These are phyloP conservation scores for Trogon melanurus DNA, from an alignment of 2,113 vertebrate species.

Conservation along the genomic window DNA sequence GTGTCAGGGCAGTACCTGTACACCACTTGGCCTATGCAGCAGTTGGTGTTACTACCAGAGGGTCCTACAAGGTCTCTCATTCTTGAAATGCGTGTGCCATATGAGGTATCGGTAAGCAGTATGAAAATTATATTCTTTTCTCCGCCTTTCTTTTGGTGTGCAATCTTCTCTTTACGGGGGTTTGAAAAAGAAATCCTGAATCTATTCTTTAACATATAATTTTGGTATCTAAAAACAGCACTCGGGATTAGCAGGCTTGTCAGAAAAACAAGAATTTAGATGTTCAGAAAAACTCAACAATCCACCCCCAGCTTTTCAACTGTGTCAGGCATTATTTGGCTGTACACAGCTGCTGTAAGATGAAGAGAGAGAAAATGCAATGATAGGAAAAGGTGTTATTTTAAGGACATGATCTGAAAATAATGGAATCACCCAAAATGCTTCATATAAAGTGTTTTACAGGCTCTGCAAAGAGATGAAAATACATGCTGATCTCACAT, in stretches of 20 bases:
- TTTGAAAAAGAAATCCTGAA: constrained; percentile 58
- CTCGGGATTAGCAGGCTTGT: constrained; percentile 59
- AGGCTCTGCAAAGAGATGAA: constrained; percentile 1
- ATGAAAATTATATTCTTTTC: neutral
- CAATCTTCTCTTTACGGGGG: constrained; percentile 13
- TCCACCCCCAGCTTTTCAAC: constrained; percentile 46
- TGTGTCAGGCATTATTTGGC: constrained; percentile 55
- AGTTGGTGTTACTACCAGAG: neutral
- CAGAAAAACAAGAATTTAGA: constrained; percentile 61
- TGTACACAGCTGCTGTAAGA: constrained; percentile 50
- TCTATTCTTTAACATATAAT: constrained; percentile 60
- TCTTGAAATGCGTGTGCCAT: neutral
- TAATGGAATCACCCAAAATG: neutral
- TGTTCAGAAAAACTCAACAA: constrained; percentile 51
- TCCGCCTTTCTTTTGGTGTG: neutral
- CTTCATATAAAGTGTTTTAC: neutral
- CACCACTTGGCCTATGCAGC: neutral
- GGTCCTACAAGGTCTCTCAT: neutral
- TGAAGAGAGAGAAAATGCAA: constrained; percentile 37
- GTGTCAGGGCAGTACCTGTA: neutral
- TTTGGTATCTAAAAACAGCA: constrained; percentile 60
- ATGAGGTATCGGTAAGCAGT: neutral
- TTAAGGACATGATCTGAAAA: constrained; percentile 35
- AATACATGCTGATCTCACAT: neutral
- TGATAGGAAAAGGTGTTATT: constrained; percentile 60